These are phyloP conservation scores for Myoxocephalus aenaeus DNA, from an alignment of 2,797 vertebrate genomes.

Conservation along the genomic window DNA sequence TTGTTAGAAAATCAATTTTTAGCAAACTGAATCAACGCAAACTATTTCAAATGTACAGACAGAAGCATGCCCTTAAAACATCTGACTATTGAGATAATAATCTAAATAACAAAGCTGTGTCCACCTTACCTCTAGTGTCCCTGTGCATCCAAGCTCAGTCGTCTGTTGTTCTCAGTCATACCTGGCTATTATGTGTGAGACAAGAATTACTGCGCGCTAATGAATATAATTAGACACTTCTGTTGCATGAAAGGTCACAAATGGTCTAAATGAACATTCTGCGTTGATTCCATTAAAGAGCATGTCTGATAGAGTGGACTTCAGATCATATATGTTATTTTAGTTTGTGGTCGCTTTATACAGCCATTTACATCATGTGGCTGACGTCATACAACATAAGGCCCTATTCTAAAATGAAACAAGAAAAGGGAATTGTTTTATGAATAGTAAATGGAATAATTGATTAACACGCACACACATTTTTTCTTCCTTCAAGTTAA, in stretches of 20 bases:
- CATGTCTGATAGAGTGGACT: background rate
- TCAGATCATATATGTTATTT: background rate
- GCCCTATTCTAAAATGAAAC: background rate
- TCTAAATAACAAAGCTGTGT: background rate
- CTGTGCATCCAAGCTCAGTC: background rate
- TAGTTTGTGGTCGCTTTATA: background rate
- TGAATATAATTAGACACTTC: slow-evolving; percentile 47
- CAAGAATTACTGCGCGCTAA: slow-evolving; percentile 33
- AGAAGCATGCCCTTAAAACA: background rate
- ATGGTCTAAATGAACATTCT: slow-evolving; percentile 1
- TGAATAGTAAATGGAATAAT: background rate
- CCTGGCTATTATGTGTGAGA: slow-evolving; percentile 33
- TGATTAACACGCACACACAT: background rate
- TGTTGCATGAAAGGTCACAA: slow-evolving; percentile 6
- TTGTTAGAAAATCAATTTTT: slow-evolving; percentile 20
- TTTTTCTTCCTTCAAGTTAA: background rate
- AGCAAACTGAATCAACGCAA: background rate
- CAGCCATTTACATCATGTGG: background rate
- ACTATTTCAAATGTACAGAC: background rate
- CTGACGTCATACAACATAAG: background rate
- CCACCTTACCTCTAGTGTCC: background rate
- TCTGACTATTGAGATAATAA: background rate
- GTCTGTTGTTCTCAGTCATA: slow-evolving; percentile 11
- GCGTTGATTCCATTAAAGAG: background rate
- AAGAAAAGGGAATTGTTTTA: background rate